These are phyloP conservation scores for Bombus breviceps DNA, from an alignment of 1,140 invertebrate genomes.

Conservation along the genomic window DNA sequence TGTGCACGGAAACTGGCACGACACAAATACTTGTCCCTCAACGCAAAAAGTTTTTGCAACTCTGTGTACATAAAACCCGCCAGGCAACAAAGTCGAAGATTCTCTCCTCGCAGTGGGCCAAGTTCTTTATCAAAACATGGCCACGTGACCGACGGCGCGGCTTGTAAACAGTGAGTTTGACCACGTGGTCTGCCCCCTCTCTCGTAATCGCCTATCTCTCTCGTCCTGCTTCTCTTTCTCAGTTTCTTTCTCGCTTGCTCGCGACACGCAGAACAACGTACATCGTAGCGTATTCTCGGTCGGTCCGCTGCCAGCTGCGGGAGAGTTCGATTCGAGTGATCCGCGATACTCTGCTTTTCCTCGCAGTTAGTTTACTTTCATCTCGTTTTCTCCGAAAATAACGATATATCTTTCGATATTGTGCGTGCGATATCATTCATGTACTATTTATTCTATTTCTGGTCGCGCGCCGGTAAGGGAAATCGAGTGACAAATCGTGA, in stretches of 20 bases:
- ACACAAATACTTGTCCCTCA: neutral
- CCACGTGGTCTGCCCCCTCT: conserved; percentile 77
- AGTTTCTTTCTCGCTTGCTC: conserved; percentile 35
- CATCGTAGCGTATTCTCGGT: conserved; percentile 60
- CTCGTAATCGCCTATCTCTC: conserved; percentile 48
- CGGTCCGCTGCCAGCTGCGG: conserved; percentile 59
- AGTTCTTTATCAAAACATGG: conserved; percentile 73
- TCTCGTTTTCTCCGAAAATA: neutral
- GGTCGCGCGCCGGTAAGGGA: neutral
- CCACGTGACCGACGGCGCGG: conserved; percentile 76
- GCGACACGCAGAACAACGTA: conserved; percentile 59
- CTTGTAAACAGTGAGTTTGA: conserved; percentile 78
- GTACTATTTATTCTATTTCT: neutral
- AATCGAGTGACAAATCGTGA: neutral
- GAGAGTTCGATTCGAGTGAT: conserved; percentile 55
- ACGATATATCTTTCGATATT: neutral
- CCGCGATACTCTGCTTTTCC: conserved; percentile 9
- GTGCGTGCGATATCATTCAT: neutral
- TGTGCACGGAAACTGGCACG: neutral
- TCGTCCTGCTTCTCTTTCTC: conserved; percentile 3
- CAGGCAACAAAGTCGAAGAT: conserved; percentile 36
- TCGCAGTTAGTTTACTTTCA: neutral
- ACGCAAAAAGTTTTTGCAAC: neutral
- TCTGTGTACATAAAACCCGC: neutral
- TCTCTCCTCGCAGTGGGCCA: conserved; percentile 54